Conservation (phyloP, 2,113 vertebrate genomes). For the Chitala chitala region DNA sequence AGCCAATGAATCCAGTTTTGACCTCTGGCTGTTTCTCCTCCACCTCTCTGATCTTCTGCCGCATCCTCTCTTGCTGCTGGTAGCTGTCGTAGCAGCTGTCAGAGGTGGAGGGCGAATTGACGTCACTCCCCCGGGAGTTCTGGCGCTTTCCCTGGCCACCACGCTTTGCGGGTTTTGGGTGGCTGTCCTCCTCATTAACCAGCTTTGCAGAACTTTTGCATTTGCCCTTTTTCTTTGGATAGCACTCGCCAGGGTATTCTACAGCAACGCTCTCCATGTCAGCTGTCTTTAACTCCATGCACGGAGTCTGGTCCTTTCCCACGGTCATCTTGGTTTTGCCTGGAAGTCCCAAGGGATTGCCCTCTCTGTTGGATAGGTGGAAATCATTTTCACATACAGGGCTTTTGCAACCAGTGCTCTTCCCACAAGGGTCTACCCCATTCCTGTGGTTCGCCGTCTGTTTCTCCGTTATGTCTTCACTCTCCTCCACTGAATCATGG, state of each 20-base stretch:
- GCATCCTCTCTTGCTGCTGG: constrained; percentile 92
- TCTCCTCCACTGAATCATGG: constrained; percentile 64
- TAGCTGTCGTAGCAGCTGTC: constrained; percentile 77
- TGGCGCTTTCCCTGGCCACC: constrained; percentile 75
- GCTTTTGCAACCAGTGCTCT: constrained; percentile 67
- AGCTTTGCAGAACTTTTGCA: constrained; percentile 71
- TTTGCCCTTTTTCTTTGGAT: constrained; percentile 77
- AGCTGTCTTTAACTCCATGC: constrained; percentile 49
- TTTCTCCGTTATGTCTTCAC: constrained; percentile 52
- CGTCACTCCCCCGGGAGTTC: constrained; percentile 74
- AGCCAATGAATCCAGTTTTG: constrained; percentile 94
- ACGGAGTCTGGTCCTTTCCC: constrained; percentile 42
- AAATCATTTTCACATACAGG: constrained; percentile 66
- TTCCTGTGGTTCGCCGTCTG: constrained; percentile 58
- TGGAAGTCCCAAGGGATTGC: constrained; percentile 43
- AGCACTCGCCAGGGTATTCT: constrained; percentile 63
- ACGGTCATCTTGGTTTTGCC: constrained; percentile 53
- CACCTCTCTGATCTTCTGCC: constrained; percentile 94
- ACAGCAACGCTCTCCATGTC: constrained; percentile 70
- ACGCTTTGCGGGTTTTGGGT: constrained; percentile 71
- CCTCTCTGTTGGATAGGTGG: constrained; percentile 61
- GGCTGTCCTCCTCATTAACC: constrained; percentile 66
- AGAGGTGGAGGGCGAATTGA: constrained; percentile 63
- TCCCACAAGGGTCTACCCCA: constrained; percentile 66
- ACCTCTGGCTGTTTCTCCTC: constrained; percentile 98